Evolutionary conservation across 2,888 invertebrate species (phyloP).

Genomic region (Lomographa bimaculata): DNA sequence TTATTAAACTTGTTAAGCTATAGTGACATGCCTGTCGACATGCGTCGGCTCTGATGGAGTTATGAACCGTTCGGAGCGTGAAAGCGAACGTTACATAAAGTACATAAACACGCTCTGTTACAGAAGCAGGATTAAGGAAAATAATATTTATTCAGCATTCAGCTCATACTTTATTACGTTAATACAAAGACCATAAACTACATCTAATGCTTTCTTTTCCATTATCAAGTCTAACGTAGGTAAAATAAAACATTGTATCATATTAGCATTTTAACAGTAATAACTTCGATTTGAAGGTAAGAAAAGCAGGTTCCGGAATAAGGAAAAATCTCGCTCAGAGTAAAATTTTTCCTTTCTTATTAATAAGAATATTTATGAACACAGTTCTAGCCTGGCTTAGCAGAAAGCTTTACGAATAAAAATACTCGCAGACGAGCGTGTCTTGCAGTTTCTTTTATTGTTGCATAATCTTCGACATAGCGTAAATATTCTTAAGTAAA

Average conservation of each 20-base stretch:
- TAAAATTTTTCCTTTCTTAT: no score
- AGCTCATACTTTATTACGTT: conserved; percentile 14
- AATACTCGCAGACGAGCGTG: neutral
- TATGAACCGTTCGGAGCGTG: conserved; percentile 41
- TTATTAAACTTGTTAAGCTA: conserved; percentile 16
- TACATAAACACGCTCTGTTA: conserved; percentile 49
- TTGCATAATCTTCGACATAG: conserved; percentile 25
- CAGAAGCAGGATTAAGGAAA: conserved; percentile 31
- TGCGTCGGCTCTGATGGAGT: conserved; percentile 21
- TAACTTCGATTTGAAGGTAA: no score
- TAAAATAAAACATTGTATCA: no score
- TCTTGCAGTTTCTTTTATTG: conserved; percentile 17
- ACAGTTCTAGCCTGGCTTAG: no score
- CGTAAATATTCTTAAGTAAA: conserved; percentile 21
- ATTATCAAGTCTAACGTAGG: no score
- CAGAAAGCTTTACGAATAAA: no score
- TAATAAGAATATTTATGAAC: no score
- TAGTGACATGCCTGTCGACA: conserved; percentile 16
- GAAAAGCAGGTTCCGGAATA: no score
- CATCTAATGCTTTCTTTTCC: no score
- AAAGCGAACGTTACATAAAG: conserved; percentile 61
- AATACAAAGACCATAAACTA: no score
- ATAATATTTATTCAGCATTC: conserved; percentile 2
- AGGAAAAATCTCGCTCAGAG: no score
- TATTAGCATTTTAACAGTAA: no score